Evolutionary conservation across 2,888 invertebrate species (phyloP).

Genomic region (Callosobruchus maculatus): DNA sequence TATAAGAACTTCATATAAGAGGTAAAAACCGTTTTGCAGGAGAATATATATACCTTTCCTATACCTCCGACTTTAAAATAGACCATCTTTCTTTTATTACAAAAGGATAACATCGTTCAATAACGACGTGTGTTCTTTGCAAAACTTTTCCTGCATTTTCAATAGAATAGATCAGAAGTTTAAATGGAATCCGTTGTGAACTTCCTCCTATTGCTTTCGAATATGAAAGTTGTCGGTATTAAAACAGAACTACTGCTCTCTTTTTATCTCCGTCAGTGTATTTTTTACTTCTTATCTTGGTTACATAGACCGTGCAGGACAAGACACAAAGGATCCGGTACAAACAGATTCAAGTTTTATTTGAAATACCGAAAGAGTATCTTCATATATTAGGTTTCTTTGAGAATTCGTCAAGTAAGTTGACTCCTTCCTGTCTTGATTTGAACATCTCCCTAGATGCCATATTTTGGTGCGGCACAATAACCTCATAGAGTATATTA

Average conservation of each 20-base stretch:
- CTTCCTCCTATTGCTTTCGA: neutral
- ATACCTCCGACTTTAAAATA: neutral
- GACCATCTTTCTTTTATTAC: neutral
- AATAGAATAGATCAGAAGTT: slow-evolving; percentile 12
- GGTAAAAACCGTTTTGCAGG: too few relatives aligned
- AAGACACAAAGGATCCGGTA: neutral
- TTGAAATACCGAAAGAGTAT: neutral
- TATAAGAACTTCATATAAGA: too few relatives aligned
- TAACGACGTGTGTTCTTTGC: slow-evolving; percentile 11
- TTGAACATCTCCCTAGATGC: too few relatives aligned
- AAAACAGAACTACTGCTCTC: neutral
- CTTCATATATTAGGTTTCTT: too few relatives aligned
- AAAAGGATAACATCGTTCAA: neutral
- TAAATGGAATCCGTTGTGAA: slow-evolving; percentile 6
- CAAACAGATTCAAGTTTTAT: neutral
- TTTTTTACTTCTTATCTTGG: neutral
- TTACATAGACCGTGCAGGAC: neutral
- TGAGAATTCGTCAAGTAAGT: too few relatives aligned
- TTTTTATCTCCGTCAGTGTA: neutral
- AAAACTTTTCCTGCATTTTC: slow-evolving; percentile 14
- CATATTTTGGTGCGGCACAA: too few relatives aligned
- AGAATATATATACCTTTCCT: too few relatives aligned
- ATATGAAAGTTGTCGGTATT: neutral
- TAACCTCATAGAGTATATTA: too few relatives aligned
- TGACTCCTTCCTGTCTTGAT: too few relatives aligned